A percentile compares a stretch with the other conserved stretches of the same genome.
Evolutionary conservation across 2,888 invertebrate genomes (phyloP).

Genomic region (Ectemnius continuus): DNA sequence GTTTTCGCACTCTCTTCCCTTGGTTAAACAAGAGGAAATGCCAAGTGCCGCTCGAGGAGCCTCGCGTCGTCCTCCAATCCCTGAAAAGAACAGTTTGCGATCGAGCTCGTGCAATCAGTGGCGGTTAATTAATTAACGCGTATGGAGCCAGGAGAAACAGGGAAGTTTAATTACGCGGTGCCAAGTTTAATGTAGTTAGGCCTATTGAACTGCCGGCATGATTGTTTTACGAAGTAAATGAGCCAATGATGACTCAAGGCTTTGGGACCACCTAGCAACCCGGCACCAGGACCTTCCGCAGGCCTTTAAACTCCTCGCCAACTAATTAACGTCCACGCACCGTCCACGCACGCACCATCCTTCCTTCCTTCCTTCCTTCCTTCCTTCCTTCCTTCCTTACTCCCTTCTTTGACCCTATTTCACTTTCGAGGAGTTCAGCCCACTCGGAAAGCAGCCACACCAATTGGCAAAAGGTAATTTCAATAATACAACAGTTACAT

Average conservation of each 20-base stretch:
- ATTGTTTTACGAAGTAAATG: slow-evolving; percentile 76
- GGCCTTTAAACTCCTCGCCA: slow-evolving; percentile 59
- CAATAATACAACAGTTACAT: no score
- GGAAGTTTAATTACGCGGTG: slow-evolving; percentile 74
- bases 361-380: slow-evolving; percentile 12
- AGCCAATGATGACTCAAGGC: slow-evolving; percentile 76
- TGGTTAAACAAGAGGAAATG: slow-evolving; percentile 39
- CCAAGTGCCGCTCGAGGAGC: no score
- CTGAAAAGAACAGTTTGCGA: not conserved
- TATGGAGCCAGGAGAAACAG: slow-evolving; percentile 46
- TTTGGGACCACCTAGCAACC: slow-evolving; percentile 72
- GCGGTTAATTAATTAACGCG: slow-evolving; percentile 50
- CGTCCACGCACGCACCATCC: slow-evolving; percentile 50
- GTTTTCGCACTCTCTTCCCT: slow-evolving; percentile 35
- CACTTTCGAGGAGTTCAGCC: not conserved
- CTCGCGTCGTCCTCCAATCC: no score
- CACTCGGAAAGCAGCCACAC: not conserved
- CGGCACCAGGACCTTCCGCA: slow-evolving; percentile 52
- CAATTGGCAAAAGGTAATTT: no score
- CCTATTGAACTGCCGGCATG: slow-evolving; percentile 69
- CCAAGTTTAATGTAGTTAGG: slow-evolving; percentile 74
- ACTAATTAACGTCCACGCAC: slow-evolving; percentile 68
- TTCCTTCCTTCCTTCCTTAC: slow-evolving; percentile 14
- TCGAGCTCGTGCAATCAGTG: slow-evolving; percentile 12
- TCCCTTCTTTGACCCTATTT: not conserved